Evolutionary conservation across 2,113 vertebrate genomes (phyloP).

Genomic region (Enhydra lutris): DNA sequence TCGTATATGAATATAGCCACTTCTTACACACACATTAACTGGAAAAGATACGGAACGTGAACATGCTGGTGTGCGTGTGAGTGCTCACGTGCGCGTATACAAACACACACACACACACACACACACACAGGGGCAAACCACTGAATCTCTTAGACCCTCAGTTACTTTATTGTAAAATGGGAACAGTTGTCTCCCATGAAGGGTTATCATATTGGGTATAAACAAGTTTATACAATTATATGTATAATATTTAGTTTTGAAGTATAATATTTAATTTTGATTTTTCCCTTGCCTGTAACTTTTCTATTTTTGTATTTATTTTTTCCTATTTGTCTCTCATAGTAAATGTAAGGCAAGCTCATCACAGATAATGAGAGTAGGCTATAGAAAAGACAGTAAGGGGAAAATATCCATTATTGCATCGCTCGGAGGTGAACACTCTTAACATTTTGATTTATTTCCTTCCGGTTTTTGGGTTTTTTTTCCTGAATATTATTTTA

Average conservation of each 20-base stretch:
- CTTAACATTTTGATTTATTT: background rate
- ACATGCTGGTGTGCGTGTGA: background rate
- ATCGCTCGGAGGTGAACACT: background rate
- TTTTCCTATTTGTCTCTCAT: background rate
- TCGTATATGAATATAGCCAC: background rate
- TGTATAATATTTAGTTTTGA: background rate
- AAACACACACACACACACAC: background rate
- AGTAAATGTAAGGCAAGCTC: background rate
- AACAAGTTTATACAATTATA: background rate
- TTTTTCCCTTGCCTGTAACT: background rate
- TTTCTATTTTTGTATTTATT: background rate
- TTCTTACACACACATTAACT: background rate
- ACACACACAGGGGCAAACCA: background rate
- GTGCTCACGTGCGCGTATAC: rapidly evolving
- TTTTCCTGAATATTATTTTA: background rate
- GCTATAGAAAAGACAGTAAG: background rate
- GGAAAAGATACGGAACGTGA: background rate
- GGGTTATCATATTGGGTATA: background rate
- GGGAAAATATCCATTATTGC: background rate
- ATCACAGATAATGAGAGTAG: background rate
- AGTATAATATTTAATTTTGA: background rate
- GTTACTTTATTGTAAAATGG: background rate
- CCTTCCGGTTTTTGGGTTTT: background rate
- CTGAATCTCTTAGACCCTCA: background rate
- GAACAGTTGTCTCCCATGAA: background rate